These are phyloP conservation scores for Drosophila sechellia DNA, from an alignment of 1,140 invertebrate genomes.

Conservation along the genomic window DNA sequence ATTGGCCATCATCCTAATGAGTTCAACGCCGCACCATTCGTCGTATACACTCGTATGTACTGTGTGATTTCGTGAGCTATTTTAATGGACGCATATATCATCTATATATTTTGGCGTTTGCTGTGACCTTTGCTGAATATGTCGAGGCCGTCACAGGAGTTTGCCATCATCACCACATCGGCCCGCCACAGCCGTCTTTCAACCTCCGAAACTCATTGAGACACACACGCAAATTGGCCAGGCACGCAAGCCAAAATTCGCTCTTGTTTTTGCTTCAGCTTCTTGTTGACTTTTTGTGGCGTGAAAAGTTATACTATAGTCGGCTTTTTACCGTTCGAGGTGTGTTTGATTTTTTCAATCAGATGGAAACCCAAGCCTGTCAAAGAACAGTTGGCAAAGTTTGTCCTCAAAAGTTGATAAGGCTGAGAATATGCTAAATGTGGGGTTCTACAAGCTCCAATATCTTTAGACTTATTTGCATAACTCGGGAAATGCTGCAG, in stretches of 20 bases:
- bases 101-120: constrained; percentile 21
- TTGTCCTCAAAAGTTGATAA: constrained; percentile 14
- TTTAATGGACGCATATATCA: constrained; percentile 63
- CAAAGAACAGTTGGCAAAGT: constrained; percentile 25
- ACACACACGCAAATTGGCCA: constrained; percentile 74
- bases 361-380: constrained; percentile 30
- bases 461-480: constrained; percentile 5
- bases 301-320: constrained; percentile 28
- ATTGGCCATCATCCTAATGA: constrained; percentile 72
- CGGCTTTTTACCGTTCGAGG: constrained; percentile 35
- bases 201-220: constrained; percentile 67
- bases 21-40: constrained; percentile 33
- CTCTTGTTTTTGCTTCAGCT: constrained; percentile 28
- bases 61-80: constrained; percentile 30
- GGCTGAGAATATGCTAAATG: neutral
- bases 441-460: neutral
- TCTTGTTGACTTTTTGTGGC: constrained; percentile 27
- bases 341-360: constrained; percentile 38
- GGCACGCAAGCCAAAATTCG: constrained; percentile 60
- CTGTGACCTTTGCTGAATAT: constrained; percentile 64
- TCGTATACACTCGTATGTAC: neutral
- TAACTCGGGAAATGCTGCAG: neutral
- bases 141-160: constrained; percentile 63
- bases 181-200: constrained; percentile 34
- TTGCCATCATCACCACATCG: constrained; percentile 43